Evolutionary conservation across 2,888 invertebrate species (phyloP).

Genomic region (Thymelicus sylvestris): DNA sequence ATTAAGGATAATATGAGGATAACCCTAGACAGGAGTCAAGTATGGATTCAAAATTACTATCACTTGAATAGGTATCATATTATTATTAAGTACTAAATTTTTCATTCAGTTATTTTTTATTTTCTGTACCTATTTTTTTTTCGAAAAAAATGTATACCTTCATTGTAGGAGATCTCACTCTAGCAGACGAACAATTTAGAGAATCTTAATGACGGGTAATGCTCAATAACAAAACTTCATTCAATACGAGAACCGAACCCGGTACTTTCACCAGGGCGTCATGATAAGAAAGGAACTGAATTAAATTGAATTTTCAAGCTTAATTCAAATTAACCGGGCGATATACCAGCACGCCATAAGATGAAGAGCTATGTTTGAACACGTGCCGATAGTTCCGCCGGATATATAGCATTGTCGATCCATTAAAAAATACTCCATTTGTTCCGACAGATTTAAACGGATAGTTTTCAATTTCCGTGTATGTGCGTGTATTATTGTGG

Average conservation of each 20-base stretch:
- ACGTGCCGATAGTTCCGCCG: slow-evolving; percentile 12
- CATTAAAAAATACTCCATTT: slow-evolving; percentile 4
- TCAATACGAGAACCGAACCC: not conserved
- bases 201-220: too few species aligned
- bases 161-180: too few species aligned
- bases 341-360: slow-evolving; percentile 6
- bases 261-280: too few species aligned
- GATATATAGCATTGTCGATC: not conserved
- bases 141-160: too few species aligned
- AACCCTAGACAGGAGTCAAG: too few species aligned
- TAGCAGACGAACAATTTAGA: too few species aligned
- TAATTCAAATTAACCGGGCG: not conserved
- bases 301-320: not conserved
- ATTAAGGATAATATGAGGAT: too few species aligned
- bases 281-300: not conserved
- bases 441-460: slow-evolving; percentile 2
- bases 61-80: too few species aligned
- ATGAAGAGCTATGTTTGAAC: slow-evolving; percentile 8
- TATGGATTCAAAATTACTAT: too few species aligned
- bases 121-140: too few species aligned
- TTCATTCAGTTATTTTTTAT: too few species aligned
- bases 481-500: not conserved
- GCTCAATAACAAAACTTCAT: too few species aligned
- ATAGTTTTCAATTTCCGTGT: not conserved
- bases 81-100: not conserved